Evolutionary conservation across 2,888 invertebrate genomes (phyloP).

Genomic region (Andrena dorsata): DNA sequence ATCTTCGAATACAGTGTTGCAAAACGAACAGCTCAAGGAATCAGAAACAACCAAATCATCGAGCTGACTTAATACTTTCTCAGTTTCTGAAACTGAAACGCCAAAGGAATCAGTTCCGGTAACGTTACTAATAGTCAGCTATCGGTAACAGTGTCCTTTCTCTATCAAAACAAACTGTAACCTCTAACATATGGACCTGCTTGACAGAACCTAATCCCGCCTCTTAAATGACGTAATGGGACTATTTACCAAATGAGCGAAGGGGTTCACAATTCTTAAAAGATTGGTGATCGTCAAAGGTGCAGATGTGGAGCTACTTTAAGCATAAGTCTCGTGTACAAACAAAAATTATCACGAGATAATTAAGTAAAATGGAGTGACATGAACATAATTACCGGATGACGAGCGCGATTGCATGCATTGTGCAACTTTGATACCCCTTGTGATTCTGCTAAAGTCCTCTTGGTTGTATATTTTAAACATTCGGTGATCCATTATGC

Average conservation of each 20-base stretch:
- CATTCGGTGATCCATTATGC: conserved; percentile 79
- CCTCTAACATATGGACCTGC: background rate
- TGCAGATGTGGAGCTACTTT: background rate
- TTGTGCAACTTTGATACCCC: conserved; percentile 87
- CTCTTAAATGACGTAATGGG: conserved; percentile 21
- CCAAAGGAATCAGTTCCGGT: no score
- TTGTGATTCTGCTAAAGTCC: conserved; percentile 86
- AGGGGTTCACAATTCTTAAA: background rate
- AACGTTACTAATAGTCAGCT: no score
- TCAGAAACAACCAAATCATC: conserved; percentile 84
- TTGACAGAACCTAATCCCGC: background rate
- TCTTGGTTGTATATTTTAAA: conserved; percentile 86
- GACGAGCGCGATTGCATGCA: conserved; percentile 87
- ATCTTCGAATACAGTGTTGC: conserved; percentile 86
- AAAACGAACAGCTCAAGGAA: conserved; percentile 86
- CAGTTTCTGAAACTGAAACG: conserved; percentile 72
- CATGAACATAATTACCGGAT: conserved; percentile 84
- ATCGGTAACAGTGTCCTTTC: no score
- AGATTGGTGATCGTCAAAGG: background rate
- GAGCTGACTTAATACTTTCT: conserved; percentile 74
- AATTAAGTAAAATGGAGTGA: background rate
- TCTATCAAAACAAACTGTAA: background rate
- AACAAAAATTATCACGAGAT: background rate
- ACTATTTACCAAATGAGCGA: background rate
- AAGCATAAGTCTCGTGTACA: background rate